These are phyloP conservation scores for Danio tinwini DNA, from an alignment of 2,797 vertebrate species.

Conservation along the genomic window DNA sequence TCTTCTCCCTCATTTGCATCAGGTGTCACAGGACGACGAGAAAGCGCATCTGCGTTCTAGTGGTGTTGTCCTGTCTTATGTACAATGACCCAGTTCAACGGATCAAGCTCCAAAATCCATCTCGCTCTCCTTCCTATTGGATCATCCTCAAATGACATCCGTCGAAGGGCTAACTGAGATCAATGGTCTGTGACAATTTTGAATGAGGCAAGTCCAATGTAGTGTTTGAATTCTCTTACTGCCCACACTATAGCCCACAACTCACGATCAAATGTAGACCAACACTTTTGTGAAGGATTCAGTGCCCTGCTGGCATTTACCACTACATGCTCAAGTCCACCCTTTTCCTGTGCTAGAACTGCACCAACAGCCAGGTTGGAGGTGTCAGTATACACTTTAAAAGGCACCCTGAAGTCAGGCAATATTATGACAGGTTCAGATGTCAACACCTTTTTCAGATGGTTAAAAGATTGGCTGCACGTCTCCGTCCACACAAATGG, in stretches of 20 bases:
- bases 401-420: conserved; percentile 30
- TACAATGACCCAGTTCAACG: conserved; percentile 40
- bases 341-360: conserved; percentile 5
- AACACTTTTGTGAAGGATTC: neutral
- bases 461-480: neutral
- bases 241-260: neutral
- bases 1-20: neutral
- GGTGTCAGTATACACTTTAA: conserved; percentile 32
- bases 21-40: conserved; percentile 7
- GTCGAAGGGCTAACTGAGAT: conserved; percentile 22
- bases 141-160: conserved; percentile 43
- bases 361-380: conserved; percentile 8
- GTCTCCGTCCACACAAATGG: conserved; percentile 8
- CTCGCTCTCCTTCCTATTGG: conserved; percentile 38
- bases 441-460: conserved; percentile 10
- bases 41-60: conserved; percentile 43
- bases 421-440: neutral
- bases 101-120: conserved; percentile 53
- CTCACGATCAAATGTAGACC: conserved; percentile 30
- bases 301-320: conserved; percentile 21
- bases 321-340: conserved; percentile 19
- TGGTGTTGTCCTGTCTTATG: conserved; percentile 28
- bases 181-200: conserved; percentile 50
- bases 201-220: conserved; percentile 30
- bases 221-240: conserved; percentile 11